A percentile compares a stretch with the other conserved stretches of the same genome.
Conservation (phyloP, 2,888 invertebrate species). For the Pterostichus niger region DNA sequence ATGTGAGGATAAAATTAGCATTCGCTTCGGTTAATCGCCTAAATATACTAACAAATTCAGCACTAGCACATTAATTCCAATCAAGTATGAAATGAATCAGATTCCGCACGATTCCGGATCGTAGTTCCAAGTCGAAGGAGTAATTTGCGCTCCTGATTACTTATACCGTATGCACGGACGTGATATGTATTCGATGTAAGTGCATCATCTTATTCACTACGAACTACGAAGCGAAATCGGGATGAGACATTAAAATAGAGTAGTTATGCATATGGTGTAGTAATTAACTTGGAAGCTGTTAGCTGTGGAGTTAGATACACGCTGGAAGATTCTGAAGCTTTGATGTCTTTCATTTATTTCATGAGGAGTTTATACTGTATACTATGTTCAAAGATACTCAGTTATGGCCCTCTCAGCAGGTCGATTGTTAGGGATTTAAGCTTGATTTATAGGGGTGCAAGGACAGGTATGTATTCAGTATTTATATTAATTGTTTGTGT, state of each 20-base stretch:
- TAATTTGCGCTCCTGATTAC: slow-evolving; percentile 31
- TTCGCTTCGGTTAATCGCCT: not conserved
- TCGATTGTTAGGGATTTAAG: no score
- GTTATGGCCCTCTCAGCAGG: no score
- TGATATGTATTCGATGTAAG: not conserved
- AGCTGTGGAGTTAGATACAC: not conserved
- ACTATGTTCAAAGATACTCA: no score
- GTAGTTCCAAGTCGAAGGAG: not conserved
- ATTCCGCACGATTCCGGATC: not conserved
- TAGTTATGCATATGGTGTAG: slow-evolving; percentile 29
- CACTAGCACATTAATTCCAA: slow-evolving; percentile 4
- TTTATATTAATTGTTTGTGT: no score
- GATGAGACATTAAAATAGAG: slow-evolving; percentile 27
- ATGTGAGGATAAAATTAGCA: not conserved
- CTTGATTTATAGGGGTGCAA: no score
- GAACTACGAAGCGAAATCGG: no score
- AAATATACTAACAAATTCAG: slow-evolving; percentile 19
- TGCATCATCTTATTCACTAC: slow-evolving; percentile 7
- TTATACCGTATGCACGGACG: not conserved
- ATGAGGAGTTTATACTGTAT: slow-evolving; percentile 23
- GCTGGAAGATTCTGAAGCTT: no score
- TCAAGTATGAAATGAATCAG: slow-evolving; percentile 33
- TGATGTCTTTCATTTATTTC: not conserved
- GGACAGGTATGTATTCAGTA: no score
- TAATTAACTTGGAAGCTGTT: slow-evolving; percentile 15